These are phyloP conservation scores for Enteromius unitaeniatus DNA, from an alignment of 2,797 vertebrate genomes.

Conservation along the genomic window DNA sequence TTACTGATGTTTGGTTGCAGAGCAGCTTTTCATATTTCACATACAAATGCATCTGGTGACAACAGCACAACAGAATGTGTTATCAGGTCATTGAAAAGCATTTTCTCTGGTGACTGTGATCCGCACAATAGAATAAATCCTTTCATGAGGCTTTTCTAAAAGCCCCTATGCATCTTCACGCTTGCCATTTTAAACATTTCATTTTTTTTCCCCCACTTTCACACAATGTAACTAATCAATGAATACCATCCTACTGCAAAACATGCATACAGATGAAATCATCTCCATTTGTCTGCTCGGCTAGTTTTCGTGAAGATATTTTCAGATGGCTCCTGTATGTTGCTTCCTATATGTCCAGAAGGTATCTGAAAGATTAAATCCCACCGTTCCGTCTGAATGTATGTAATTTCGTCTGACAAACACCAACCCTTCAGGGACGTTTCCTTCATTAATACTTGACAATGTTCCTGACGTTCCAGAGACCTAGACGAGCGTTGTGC, in stretches of 20 bases:
- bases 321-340: constrained; percentile 62
- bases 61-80: constrained; percentile 46
- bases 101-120: constrained; percentile 46
- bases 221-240: not conserved
- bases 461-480: constrained; percentile 73
- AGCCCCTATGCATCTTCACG: constrained; percentile 13
- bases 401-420: constrained; percentile 83
- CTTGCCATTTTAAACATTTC: constrained; percentile 7
- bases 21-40: constrained; percentile 51
- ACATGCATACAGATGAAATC: constrained; percentile 7
- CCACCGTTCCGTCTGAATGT: constrained; percentile 78
- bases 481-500: constrained; percentile 72
- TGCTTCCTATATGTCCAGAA: constrained; percentile 72
- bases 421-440: constrained; percentile 73
- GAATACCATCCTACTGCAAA: constrained; percentile 7
- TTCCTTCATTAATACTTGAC: constrained; percentile 85
- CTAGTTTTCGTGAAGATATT: constrained; percentile 66
- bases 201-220: not conserved
- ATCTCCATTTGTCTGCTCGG: constrained; percentile 63
- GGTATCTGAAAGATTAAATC: constrained; percentile 80
- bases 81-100: constrained; percentile 59
- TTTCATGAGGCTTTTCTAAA: constrained; percentile 33
- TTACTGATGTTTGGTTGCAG: constrained; percentile 62
- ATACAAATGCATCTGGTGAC: constrained; percentile 57
- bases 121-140: constrained; percentile 26